Evolutionary conservation across 2,113 vertebrate species (phyloP).

Genomic region (Sigmodon hispidus): DNA sequence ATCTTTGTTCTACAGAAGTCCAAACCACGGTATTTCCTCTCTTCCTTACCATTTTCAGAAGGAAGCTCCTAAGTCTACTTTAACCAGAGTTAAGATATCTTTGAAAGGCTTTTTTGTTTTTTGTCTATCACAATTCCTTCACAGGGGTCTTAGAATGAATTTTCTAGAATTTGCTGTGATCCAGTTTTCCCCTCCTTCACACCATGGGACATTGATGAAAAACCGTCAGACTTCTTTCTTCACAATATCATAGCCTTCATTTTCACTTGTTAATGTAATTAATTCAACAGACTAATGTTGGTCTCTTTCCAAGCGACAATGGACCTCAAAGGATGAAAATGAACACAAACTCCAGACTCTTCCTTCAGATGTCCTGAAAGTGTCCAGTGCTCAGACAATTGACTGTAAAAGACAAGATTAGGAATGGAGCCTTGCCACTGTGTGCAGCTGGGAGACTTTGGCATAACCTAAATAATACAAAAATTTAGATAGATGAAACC

Average conservation of each 20-base stretch:
- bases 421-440: neutral
- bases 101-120: neutral
- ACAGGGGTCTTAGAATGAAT: neutral
- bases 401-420: slow-evolving; percentile 5
- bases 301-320: too few relatives aligned
- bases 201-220: neutral
- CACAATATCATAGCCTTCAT: neutral
- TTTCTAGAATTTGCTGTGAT: neutral
- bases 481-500: slow-evolving; percentile 1
- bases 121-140: neutral
- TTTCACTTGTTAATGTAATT: neutral
- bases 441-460: neutral
- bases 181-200: neutral
- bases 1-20: neutral
- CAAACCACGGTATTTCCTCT: neutral
- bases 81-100: neutral
- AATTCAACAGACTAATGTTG: neutral
- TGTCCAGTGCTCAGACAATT: neutral
- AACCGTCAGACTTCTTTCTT: neutral
- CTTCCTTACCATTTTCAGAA: neutral
- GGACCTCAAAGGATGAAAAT: neutral
- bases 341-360: neutral
- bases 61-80: neutral
- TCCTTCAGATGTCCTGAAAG: neutral
- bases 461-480: neutral